Evolutionary conservation across 2,797 vertebrate genomes (phyloP).

Genomic region (Manis pentadactyla): DNA sequence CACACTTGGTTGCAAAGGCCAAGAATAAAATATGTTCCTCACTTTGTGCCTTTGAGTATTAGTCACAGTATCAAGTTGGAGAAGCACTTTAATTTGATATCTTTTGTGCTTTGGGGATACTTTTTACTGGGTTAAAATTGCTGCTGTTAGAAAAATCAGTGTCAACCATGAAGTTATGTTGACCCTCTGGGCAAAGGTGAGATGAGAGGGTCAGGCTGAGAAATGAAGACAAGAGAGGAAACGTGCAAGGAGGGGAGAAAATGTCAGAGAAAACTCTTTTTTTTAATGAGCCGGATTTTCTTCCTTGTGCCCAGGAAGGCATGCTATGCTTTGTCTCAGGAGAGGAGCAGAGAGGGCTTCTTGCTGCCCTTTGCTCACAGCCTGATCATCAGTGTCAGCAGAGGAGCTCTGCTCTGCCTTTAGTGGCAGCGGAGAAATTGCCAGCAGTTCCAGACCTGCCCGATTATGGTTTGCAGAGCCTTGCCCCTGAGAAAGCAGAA

Average conservation of each 20-base stretch:
- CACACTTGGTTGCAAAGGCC: slow-evolving; percentile 42
- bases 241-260: slow-evolving; percentile 51
- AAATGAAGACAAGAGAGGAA: slow-evolving; percentile 79
- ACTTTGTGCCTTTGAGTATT: slow-evolving; percentile 69
- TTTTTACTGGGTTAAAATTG: slow-evolving; percentile 77
- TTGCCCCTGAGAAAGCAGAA: slow-evolving; percentile 4
- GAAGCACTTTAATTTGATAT: slow-evolving; percentile 77
- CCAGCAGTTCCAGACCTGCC: slow-evolving; percentile 58
- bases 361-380: slow-evolving; percentile 72
- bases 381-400: slow-evolving; percentile 79
- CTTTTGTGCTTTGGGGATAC: slow-evolving; percentile 77
- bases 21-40: slow-evolving; percentile 57
- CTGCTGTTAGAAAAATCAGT: slow-evolving; percentile 79
- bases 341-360: slow-evolving; percentile 60
- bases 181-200: slow-evolving; percentile 79
- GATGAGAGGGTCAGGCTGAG: slow-evolving; percentile 68
- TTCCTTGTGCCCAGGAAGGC: slow-evolving; percentile 65
- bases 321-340: slow-evolving; percentile 65
- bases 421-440: slow-evolving; percentile 54
- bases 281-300: slow-evolving; percentile 78
- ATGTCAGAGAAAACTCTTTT: slow-evolving; percentile 77
- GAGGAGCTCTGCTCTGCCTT: slow-evolving; percentile 23
- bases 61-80: slow-evolving; percentile 67
- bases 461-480: slow-evolving; percentile 74
- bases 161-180: slow-evolving; percentile 77